Evolutionary conservation across 2,797 vertebrate genomes (phyloP).

Genomic region (Argentina silus): DNA sequence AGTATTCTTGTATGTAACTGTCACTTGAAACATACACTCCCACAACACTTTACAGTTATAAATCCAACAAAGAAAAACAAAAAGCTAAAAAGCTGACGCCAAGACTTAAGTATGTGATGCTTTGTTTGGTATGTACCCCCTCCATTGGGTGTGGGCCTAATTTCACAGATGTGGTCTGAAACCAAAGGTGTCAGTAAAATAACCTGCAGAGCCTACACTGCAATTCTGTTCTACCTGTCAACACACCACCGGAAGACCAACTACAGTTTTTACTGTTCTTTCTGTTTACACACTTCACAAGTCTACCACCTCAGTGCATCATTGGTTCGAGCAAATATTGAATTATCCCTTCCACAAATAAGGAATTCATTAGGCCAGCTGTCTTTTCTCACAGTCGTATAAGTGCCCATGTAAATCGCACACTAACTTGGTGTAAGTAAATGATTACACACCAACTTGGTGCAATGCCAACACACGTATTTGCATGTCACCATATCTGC

Average conservation of each 20-base stretch:
- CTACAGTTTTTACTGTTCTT: too few species aligned
- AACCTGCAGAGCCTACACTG: background rate
- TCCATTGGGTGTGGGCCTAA: too few species aligned
- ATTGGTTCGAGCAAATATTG: background rate
- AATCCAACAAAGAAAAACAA: slow-evolving; percentile 9
- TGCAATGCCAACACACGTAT: background rate
- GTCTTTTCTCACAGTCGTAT: too few species aligned
- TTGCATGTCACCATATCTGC: background rate
- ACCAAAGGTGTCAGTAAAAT: background rate
- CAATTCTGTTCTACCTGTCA: too few species aligned
- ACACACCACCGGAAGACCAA: too few species aligned
- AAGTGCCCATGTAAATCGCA: background rate
- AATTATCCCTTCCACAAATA: background rate
- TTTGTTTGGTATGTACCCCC: background rate
- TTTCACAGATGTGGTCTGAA: too few species aligned
- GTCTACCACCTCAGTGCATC: background rate
- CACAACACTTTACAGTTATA: background rate
- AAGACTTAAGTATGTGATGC: background rate
- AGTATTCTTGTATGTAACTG: slow-evolving; percentile 29
- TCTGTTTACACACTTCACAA: background rate
- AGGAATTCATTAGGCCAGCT: background rate
- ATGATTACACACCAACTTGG: background rate
- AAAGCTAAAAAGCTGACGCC: background rate
- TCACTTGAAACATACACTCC: slow-evolving; percentile 17
- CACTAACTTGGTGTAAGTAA: background rate